These are phyloP conservation scores for Sarcophaga bullata DNA, from an alignment of 1,140 invertebrate species.

Conservation along the genomic window DNA sequence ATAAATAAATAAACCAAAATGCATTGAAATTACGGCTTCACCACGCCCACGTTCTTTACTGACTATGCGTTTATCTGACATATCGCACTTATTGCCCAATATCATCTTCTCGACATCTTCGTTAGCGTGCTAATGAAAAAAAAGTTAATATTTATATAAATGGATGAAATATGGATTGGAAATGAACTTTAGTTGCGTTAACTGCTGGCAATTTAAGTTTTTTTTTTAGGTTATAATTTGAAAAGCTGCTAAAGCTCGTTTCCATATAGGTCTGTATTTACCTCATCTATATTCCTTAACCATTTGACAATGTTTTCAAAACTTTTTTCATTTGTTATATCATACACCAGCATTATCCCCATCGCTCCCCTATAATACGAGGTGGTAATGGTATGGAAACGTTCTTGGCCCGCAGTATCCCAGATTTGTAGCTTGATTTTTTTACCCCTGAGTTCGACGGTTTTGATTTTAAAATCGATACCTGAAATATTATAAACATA, in stretches of 20 bases:
- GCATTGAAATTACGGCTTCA: conserved; percentile 76
- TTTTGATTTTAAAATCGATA: conserved; percentile 99
- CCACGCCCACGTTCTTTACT: conserved; percentile 88
- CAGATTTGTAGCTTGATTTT: conserved; percentile 99
- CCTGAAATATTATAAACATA: conserved; percentile 72
- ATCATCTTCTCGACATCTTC: conserved; percentile 99
- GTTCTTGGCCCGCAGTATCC: conserved; percentile 86
- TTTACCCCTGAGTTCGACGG: conserved; percentile 95
- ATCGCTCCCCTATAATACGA: conserved; percentile 97
- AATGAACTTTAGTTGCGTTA: neutral
- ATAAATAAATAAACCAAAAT: neutral
- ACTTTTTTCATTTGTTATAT: conserved; percentile 97
- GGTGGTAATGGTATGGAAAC: conserved; percentile 97
- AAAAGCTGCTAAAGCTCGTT: conserved; percentile 25
- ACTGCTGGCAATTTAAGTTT: too few species aligned
- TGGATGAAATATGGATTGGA: too few species aligned
- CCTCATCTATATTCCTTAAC: conserved; percentile 97
- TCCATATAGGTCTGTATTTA: conserved; percentile 55
- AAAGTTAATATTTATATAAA: neutral
- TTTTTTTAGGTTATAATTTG: too few species aligned
- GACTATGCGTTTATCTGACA: conserved; percentile 96
- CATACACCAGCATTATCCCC: conserved; percentile 99
- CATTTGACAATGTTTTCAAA: conserved; percentile 99
- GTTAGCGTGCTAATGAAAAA: conserved; percentile 90
- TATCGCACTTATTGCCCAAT: conserved; percentile 99